Evolutionary conservation across 1,140 invertebrate genomes (phyloP).

Genomic region (Gonioctena quinquepunctata): DNA sequence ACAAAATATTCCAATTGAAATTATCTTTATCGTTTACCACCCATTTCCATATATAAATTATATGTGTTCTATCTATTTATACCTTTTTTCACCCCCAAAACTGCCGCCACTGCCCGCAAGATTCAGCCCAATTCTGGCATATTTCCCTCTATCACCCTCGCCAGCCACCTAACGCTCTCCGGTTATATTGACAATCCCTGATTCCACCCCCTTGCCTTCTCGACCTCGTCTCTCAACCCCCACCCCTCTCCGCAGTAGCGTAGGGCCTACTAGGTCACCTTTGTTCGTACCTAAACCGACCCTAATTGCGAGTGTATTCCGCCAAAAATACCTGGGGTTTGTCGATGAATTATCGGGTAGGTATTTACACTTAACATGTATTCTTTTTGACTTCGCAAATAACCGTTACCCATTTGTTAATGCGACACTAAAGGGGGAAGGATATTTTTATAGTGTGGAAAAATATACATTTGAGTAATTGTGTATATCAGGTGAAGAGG

Average conservation of each 20-base stretch:
- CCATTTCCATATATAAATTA: too few species aligned
- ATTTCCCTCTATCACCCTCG: not conserved
- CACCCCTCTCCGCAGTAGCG: not conserved
- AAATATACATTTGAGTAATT: too few species aligned
- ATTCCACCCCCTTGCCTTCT: slow-evolving; percentile 28
- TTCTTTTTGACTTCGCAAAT: not conserved
- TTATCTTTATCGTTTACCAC: too few species aligned
- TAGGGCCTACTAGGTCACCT: slow-evolving; percentile 39
- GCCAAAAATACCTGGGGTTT: slow-evolving; percentile 8
- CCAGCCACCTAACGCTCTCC: slow-evolving; percentile 15
- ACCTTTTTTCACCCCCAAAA: too few species aligned
- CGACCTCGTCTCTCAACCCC: not conserved
- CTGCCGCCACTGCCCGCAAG: not conserved
- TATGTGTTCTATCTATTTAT: too few species aligned
- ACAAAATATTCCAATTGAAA: too few species aligned
- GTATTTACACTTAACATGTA: not conserved
- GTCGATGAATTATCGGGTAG: not conserved
- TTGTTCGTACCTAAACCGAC: slow-evolving; percentile 39
- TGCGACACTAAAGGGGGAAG: not conserved
- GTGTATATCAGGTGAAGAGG: not conserved
- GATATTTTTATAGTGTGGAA: not conserved
- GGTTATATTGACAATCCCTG: slow-evolving; percentile 33
- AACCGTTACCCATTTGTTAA: not conserved
- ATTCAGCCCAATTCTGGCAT: not conserved
- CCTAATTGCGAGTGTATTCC: slow-evolving; percentile 43